A percentile compares a stretch with the other conserved stretches of the same genome.
These are phyloP conservation scores for Manduca sexta DNA, from an alignment of 1,140 invertebrate species.

Conservation along the genomic window DNA sequence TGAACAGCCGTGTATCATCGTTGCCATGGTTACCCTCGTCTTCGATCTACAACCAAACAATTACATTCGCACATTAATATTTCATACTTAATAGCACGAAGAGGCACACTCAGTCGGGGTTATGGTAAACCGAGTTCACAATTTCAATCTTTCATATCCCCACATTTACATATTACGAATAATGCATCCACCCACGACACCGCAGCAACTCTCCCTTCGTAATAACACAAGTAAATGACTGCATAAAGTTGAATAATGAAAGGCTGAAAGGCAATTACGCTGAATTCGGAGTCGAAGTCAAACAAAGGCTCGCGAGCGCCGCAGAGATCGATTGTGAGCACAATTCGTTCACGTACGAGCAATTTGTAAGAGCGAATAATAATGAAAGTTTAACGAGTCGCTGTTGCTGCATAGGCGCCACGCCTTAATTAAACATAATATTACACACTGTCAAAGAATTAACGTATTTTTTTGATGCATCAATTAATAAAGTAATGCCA, in stretches of 20 bases:
- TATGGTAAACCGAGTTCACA: slow-evolving; percentile 16
- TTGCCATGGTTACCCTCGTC: slow-evolving; percentile 98
- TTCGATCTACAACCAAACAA: slow-evolving; percentile 86
- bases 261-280: slow-evolving; percentile 71
- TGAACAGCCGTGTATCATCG: slow-evolving; percentile 95
- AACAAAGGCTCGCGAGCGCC: slow-evolving; percentile 62
- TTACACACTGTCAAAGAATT: slow-evolving; percentile 36
- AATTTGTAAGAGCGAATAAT: slow-evolving; percentile 66
- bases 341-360: slow-evolving; percentile 67
- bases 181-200: slow-evolving; percentile 69
- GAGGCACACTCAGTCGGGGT: slow-evolving; percentile 17
- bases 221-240: slow-evolving; percentile 71
- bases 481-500: slow-evolving; percentile 18
- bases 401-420: slow-evolving; percentile 34
- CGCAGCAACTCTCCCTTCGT: slow-evolving; percentile 58
- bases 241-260: slow-evolving; percentile 72
- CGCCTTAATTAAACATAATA: slow-evolving; percentile 60
- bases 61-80: background rate
- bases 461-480: slow-evolving; percentile 16
- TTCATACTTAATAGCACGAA: slow-evolving; percentile 4
- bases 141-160: slow-evolving; percentile 65
- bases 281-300: slow-evolving; percentile 70
- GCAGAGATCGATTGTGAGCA: slow-evolving; percentile 63
- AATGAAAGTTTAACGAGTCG: slow-evolving; percentile 68
- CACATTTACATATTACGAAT: slow-evolving; percentile 68